Evolutionary conservation across 2,113 vertebrate genomes (phyloP), one percentile per base, ranked within the genome.

Genomic region (Pitta sordida): DNA sequence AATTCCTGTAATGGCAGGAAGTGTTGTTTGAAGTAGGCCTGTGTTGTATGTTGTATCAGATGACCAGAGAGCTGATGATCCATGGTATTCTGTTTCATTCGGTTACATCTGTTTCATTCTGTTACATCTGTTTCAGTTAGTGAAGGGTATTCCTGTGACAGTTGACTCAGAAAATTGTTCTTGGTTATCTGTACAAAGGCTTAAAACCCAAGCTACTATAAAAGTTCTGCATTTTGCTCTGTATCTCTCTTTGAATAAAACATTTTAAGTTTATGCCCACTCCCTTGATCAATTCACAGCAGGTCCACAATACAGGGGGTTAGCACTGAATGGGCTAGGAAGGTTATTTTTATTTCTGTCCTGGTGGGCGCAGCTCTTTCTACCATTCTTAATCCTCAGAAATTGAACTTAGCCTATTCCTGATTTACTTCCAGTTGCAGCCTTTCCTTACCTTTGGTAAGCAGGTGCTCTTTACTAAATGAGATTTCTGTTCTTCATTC

Each of bases 181-280:
- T 78, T 63, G 13, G 32, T 59, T 84, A 69, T 73, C 12, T 37
- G 34, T 44, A 62, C 11, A 37, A 37, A 43, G 30, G 36, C 43
- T 63, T 90, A 23, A 55, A 74, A 29, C 14, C 29, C 51, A 55
- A 39, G 65, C n/a, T 46, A 24, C 56, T 83, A 6, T 8, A 17
- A 6, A 20, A 67, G 15, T 88, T 78, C 36, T 70, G 65, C 8
- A 88, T 19, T 69, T 64, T 77, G 37, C 68, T 67, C 48, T 67
- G 46, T 91, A 10, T 21, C 8, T 22, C 12, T 67, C 39, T 87
- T 30, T 67, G 22, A 96, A 92, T 92, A 96, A 91, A 96, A 59
- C 9, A 0, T 44, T 39, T 69, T 15, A 60, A 43, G 7, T 53
- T 52, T 89, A 29, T 46, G 59, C 39, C 39, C 19, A 13, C 0